Conservation (phyloP, 2,113 vertebrate genomes). For the Capricornis sumatraensis region DNA sequence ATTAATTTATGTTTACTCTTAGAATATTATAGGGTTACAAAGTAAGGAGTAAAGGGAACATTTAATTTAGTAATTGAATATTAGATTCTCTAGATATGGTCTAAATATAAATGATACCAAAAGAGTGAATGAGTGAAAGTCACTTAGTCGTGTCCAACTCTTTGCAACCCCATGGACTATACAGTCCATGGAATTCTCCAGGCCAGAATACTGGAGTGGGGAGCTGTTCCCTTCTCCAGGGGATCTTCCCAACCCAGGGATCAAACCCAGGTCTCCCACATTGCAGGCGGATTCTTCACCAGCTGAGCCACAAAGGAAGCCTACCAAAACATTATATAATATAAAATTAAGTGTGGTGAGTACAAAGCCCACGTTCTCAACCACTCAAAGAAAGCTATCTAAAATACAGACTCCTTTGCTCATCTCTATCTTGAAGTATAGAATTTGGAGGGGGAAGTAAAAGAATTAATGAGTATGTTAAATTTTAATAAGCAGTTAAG, state of each 20-base stretch:
- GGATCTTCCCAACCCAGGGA: background rate
- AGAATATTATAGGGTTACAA: background rate
- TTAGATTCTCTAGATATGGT: background rate
- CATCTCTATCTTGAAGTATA: background rate
- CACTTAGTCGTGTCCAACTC: background rate
- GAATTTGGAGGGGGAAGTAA: background rate
- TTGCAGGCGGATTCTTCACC: background rate
- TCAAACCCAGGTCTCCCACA: background rate
- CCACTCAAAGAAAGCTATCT: background rate
- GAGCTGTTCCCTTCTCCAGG: background rate
- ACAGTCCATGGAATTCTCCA: background rate
- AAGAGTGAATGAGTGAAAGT: background rate
- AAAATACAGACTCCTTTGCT: background rate
- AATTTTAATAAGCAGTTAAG: background rate
- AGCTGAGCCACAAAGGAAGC: background rate
- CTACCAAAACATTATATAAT: background rate
- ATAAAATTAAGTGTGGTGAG: background rate
- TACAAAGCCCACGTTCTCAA: background rate
- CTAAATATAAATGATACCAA: background rate
- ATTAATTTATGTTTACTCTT: background rate
- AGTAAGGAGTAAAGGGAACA: background rate
- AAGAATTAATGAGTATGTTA: background rate
- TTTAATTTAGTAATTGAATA: background rate
- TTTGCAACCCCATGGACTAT: background rate
- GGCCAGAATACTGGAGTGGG: background rate